Evolutionary conservation across 1,140 invertebrate genomes (phyloP), one percentile per base, ranked within the genome.

Genomic region (Thaumatotibia leucotreta): DNA sequence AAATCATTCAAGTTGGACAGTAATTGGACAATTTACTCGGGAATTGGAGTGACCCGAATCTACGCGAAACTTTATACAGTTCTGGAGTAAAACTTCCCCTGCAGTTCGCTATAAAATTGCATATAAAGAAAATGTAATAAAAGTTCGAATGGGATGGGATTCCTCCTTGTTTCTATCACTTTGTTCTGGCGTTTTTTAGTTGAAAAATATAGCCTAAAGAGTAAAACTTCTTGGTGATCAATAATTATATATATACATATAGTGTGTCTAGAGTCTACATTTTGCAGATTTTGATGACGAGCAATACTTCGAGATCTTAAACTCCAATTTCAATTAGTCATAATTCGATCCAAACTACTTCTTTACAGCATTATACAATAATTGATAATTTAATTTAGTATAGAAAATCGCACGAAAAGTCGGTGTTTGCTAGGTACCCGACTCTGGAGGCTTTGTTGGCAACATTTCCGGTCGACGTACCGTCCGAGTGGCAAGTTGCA

Each of bases 401-500:
- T 45, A 20, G 17, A 0, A 9, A 45, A 20, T 20, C 39, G 14
- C 5, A 45, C 17, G 14, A 9, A 20, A 8, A 17, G 17, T 45
- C 9, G 11, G 39, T 14, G 20, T 20, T 20, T n/a, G 17, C 14
- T 20, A 20, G 39, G 11, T 5, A 45, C 39, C 8, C n/a, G 35
- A 20, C 39, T 45, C n/a, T n/a, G 39, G 39, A 20, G 39, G 39
- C 39, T 20, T 20, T 45, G 39, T 20, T 45, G 39, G 39, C 14
- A 45, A 45, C 39, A 45, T 45, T 45, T 20, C n/a, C 8, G 39
- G n/a, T 45, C 17, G 23, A 54, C 23, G 20, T 54, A 24, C 22
- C n/a, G 52, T 58, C 11, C 52, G 52, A 58, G n/a, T 58, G 24
- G 52, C 52, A 58, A 58, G 23, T 58, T 58, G 52, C 52, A 58